These are phyloP conservation scores for Babylonia areolata DNA, from an alignment of 1,140 invertebrate species.

Conservation along the genomic window DNA sequence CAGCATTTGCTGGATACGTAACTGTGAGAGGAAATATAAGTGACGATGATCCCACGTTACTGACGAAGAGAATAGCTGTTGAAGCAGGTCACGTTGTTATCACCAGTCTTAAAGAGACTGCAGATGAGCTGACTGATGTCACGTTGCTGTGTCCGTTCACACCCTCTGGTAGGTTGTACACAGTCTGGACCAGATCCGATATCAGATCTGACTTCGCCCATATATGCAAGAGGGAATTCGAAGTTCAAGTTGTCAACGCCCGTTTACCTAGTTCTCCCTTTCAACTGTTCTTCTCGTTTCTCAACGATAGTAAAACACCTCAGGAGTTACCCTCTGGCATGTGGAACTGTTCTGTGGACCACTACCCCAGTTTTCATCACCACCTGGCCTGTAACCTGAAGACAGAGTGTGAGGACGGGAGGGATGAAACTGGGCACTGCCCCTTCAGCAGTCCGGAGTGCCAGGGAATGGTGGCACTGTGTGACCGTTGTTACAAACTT, in stretches of 20 bases:
- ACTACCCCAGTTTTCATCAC: background rate
- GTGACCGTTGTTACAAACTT: slow-evolving; percentile 9
- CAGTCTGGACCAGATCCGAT: background rate
- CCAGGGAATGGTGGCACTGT: slow-evolving; percentile 1
- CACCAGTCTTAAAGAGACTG: too few relatives aligned
- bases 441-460: slow-evolving; percentile 18
- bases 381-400: slow-evolving; percentile 26
- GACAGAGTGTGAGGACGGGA: background rate
- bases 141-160: too few relatives aligned
- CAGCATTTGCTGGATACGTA: slow-evolving; percentile 12
- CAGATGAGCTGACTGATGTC: too few relatives aligned
- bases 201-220: too few relatives aligned
- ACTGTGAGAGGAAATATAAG: background rate
- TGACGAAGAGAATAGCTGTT: background rate
- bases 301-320: background rate
- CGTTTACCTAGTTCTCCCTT: background rate
- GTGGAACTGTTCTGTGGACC: slow-evolving; percentile 9
- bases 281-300: slow-evolving; percentile 12
- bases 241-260: background rate
- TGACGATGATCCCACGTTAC: too few relatives aligned
- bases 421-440: slow-evolving; percentile 14
- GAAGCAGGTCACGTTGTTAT: too few relatives aligned
- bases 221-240: background rate
- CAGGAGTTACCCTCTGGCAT: background rate
- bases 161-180: too few relatives aligned